Conservation (phyloP, 2,888 invertebrate genomes). For the Parochlus steinenii region DNA sequence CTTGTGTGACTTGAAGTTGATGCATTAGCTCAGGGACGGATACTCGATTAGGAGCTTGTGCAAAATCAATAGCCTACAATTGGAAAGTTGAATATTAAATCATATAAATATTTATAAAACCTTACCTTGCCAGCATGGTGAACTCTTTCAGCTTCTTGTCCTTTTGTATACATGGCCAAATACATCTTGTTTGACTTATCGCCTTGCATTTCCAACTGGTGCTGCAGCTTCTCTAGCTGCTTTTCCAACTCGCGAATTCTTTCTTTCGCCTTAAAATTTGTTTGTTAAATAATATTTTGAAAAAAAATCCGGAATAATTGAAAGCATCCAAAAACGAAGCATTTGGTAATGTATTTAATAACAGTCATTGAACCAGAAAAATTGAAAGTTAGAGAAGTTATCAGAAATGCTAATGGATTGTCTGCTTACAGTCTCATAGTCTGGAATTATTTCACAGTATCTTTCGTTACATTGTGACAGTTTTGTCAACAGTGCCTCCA, state of each 20-base stretch:
- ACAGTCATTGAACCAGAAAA: conserved; percentile 10
- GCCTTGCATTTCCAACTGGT: conserved; percentile 52
- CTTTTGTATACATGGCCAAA: conserved; percentile 68
- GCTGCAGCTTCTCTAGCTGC: conserved; percentile 52
- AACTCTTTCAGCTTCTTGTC: conserved; percentile 60
- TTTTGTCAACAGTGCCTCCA: conserved; percentile 53
- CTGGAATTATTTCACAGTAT: conserved; percentile 59
- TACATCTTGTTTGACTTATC: conserved; percentile 58
- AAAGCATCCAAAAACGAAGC: background rate
- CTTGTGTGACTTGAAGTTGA: conserved; percentile 69
- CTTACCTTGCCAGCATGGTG: conserved; percentile 51
- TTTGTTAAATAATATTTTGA: background rate
- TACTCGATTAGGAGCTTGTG: conserved; percentile 47
- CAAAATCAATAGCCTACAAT: conserved; percentile 30
- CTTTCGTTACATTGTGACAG: conserved; percentile 58
- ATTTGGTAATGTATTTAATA: too few species aligned
- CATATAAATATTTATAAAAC: background rate
- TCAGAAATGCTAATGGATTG: background rate
- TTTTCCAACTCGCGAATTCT: conserved; percentile 51
- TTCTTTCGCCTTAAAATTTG: conserved; percentile 37
- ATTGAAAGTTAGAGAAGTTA: conserved; percentile 6
- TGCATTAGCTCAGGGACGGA: conserved; percentile 67
- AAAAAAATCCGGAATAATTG: background rate
- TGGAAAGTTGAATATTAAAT: background rate
- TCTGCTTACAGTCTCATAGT: conserved; percentile 38